phyloP scores from a whole-genome alignment of 1,140 invertebrate species.

The Zaprionus tsacasi region DNA sequence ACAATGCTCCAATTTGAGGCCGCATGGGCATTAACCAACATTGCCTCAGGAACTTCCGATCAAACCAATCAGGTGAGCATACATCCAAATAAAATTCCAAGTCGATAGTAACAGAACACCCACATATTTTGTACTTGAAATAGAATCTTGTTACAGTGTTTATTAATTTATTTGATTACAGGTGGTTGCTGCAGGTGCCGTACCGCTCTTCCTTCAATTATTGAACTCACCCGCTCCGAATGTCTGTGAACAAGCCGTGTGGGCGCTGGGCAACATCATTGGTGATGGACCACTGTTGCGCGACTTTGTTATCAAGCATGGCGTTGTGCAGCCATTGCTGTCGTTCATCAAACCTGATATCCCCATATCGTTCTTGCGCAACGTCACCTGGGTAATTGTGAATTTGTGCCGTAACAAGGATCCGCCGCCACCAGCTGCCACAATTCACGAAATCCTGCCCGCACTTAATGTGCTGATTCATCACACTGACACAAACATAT shows the following conservation, averaged over 20 bases:
- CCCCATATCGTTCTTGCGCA: slow-evolving; percentile 95
- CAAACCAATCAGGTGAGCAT: slow-evolving; percentile 92
- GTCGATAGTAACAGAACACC: neutral
- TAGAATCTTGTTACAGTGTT: neutral
- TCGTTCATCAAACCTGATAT: slow-evolving; percentile 97
- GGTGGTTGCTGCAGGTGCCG: slow-evolving; percentile 97
- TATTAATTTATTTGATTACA: slow-evolving; percentile 82
- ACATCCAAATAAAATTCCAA: neutral
- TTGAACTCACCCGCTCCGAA: slow-evolving; percentile 97
- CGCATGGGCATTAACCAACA: slow-evolving; percentile 99
- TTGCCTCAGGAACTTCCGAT: slow-evolving; percentile 97
- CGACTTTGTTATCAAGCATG: slow-evolving; percentile 96
- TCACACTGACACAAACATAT: slow-evolving; percentile 97
- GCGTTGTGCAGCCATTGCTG: slow-evolving; percentile 94
- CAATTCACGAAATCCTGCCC: slow-evolving; percentile 96
- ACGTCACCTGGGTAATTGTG: slow-evolving; percentile 99
- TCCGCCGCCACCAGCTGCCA: slow-evolving; percentile 93
- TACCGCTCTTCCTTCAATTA: slow-evolving; percentile 96
- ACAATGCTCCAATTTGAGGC: slow-evolving; percentile 98
- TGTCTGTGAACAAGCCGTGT: slow-evolving; percentile 99
- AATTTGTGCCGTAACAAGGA: slow-evolving; percentile 99
- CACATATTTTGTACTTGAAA: neutral
- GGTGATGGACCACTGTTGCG: slow-evolving; percentile 95
- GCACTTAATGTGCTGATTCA: slow-evolving; percentile 97
- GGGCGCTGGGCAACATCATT: slow-evolving; percentile 98